phyloP scores from a whole-genome alignment of 2,113 vertebrate species.

The Notarius quadriscutis region DNA sequence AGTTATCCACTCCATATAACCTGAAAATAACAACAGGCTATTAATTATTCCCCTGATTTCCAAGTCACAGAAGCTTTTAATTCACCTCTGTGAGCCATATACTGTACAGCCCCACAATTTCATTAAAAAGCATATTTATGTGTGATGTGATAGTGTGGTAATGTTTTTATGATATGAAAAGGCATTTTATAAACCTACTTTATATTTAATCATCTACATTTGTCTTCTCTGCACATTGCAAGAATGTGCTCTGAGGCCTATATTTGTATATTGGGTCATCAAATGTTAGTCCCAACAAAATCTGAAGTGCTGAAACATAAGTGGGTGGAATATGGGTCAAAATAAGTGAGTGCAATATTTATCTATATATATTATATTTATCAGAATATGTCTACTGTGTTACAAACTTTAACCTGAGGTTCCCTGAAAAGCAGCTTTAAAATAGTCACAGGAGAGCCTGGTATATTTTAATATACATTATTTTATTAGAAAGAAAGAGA shows the following conservation, averaged over 20 bases:
- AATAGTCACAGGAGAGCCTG: background rate
- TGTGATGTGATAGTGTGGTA: background rate
- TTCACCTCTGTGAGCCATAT: background rate
- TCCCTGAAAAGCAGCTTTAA: background rate
- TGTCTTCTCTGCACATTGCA: slow-evolving; percentile 22
- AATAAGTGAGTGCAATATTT: background rate
- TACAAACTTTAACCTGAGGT: background rate
- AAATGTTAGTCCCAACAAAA: background rate
- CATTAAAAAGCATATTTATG: background rate
- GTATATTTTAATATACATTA: background rate
- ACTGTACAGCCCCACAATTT: background rate
- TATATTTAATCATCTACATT: slow-evolving; percentile 5
- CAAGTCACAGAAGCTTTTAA: background rate
- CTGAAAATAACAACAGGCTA: background rate
- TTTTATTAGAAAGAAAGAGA: background rate
- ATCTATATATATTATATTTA: background rate
- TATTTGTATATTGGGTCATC: background rate
- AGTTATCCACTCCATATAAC: slow-evolving; percentile 45
- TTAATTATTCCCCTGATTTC: background rate
- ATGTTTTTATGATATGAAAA: background rate
- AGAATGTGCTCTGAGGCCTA: background rate
- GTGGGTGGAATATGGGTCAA: background rate
- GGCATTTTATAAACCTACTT: background rate
- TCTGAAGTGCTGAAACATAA: background rate
- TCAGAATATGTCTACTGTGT: background rate